These are phyloP conservation scores for Aleiodes testaceus DNA, from an alignment of 2,888 invertebrate genomes.

Conservation along the genomic window DNA sequence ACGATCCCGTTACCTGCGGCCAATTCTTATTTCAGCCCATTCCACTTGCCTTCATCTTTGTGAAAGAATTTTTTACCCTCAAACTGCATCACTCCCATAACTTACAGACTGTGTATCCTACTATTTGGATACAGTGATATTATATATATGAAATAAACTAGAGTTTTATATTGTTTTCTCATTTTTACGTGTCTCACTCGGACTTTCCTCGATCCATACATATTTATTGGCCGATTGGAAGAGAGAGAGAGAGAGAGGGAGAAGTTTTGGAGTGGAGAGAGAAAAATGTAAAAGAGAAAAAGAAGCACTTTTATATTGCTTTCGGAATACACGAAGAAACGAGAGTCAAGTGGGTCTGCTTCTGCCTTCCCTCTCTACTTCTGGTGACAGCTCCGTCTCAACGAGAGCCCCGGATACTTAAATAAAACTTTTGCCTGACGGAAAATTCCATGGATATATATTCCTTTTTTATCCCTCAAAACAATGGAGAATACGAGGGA, in stretches of 20 bases:
- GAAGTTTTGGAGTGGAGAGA: constrained; percentile 45
- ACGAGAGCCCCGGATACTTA: constrained; percentile 48
- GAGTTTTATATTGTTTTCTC: constrained; percentile 5
- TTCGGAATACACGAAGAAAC: constrained; percentile 46
- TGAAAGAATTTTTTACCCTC: not conserved
- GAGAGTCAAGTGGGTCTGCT: constrained; percentile 24
- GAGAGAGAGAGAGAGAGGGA: not conserved
- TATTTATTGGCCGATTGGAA: constrained; percentile 15
- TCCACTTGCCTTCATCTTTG: not conserved
- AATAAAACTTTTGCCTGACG: constrained; percentile 52
- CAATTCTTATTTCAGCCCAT: constrained; percentile 57
- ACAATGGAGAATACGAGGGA: not conserved
- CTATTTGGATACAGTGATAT: not conserved
- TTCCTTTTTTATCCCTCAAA: not conserved
- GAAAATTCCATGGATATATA: not conserved
- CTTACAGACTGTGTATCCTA: not conserved
- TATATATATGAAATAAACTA: not conserved
- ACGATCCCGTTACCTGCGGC: constrained; percentile 70
- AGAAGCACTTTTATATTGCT: constrained; percentile 54
- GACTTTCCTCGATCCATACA: constrained; percentile 6
- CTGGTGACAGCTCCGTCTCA: constrained; percentile 36
- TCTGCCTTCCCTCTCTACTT: not conserved
- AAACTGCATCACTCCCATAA: not conserved
- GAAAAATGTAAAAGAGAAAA: constrained; percentile 35
- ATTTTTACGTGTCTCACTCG: constrained; percentile 5